These are phyloP conservation scores for Tanaodytes sp. DNA, from an alignment of 2,888 invertebrate species.

Conservation along the genomic window DNA sequence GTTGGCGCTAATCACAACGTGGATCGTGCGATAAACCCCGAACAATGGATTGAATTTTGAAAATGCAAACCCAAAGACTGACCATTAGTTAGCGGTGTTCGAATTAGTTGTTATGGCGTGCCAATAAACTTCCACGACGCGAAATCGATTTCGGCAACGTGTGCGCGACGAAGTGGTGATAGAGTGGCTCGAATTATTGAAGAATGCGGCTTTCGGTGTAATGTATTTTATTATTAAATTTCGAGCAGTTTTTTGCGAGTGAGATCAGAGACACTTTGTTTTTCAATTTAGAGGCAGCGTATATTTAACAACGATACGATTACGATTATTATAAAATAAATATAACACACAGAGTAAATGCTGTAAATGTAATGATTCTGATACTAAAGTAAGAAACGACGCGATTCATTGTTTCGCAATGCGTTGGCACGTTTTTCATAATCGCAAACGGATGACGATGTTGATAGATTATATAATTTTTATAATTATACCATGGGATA, in stretches of 20 bases:
- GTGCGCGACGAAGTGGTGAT: slow-evolving; percentile 13
- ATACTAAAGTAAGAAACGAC: too few species aligned
- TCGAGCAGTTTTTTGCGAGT: slow-evolving; percentile 12
- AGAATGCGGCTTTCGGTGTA: slow-evolving; percentile 70
- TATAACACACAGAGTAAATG: too few species aligned
- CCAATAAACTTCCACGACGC: slow-evolving; percentile 55
- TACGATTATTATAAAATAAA: background rate
- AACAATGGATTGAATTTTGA: slow-evolving; percentile 22
- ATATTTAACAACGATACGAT: slow-evolving; percentile 11
- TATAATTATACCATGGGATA: too few species aligned
- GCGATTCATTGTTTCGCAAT: too few species aligned
- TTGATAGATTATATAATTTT: too few species aligned
- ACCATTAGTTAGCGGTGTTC: slow-evolving; percentile 66
- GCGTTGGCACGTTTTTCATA: too few species aligned
- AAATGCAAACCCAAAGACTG: slow-evolving; percentile 61
- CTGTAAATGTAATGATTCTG: too few species aligned
- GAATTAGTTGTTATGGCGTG: slow-evolving; percentile 60
- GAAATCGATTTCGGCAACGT: slow-evolving; percentile 14
- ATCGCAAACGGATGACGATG: too few species aligned
- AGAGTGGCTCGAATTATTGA: slow-evolving; percentile 62
- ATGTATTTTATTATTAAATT: slow-evolving; percentile 65
- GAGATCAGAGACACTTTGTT: background rate
- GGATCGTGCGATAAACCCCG: slow-evolving; percentile 64
- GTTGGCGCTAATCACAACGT: slow-evolving; percentile 58
- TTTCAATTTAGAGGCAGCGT: slow-evolving; percentile 1